Percentiles rank a stretch among this genome's conserved stretches.
phyloP scores from a whole-genome alignment of 2,888 invertebrate species.

The Ferdinandea cuprea region DNA sequence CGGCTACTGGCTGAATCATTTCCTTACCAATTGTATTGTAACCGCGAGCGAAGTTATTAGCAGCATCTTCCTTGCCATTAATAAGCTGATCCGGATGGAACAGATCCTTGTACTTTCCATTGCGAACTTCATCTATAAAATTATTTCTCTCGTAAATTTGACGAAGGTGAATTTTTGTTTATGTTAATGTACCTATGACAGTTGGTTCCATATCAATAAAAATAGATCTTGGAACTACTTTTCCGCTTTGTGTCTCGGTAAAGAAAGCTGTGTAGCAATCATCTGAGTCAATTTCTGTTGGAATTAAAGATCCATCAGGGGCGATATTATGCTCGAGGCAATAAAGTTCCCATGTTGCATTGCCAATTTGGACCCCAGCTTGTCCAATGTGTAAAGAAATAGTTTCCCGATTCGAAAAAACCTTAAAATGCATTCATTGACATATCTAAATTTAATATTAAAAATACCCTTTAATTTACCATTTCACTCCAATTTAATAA shows the following conservation, averaged over 20 bases:
- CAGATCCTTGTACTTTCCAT: constrained; percentile 88
- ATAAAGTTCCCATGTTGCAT: constrained; percentile 91
- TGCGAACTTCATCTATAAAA: constrained; percentile 84
- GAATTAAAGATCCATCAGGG: constrained; percentile 87
- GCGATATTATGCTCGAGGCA: constrained; percentile 91
- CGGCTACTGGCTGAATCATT: constrained; percentile 88
- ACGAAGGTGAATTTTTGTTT: neutral
- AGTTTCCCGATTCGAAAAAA: constrained; percentile 86
- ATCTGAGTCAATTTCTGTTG: constrained; percentile 80
- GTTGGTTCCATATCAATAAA: constrained; percentile 95
- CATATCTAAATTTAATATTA: neutral
- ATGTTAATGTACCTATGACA: constrained; percentile 94
- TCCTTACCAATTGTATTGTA: constrained; percentile 92
- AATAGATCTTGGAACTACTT: constrained; percentile 93
- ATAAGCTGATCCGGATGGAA: constrained; percentile 93
- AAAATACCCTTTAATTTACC: neutral
- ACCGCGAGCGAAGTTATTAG: constrained; percentile 93
- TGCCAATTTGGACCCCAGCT: constrained; percentile 92
- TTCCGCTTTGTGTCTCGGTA: constrained; percentile 91
- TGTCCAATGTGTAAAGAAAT: constrained; percentile 92
- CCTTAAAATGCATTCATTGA: constrained; percentile 43
- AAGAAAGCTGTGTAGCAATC: constrained; percentile 88
- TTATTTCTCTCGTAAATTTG: neutral
- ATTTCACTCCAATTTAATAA: constrained; percentile 35
- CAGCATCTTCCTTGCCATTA: constrained; percentile 93